A percentile compares a stretch with the other conserved stretches of the same genome.
These are phyloP conservation scores for Chlamydotis undulata DNA, from an alignment of 2,113 vertebrate species.

Conservation along the genomic window DNA sequence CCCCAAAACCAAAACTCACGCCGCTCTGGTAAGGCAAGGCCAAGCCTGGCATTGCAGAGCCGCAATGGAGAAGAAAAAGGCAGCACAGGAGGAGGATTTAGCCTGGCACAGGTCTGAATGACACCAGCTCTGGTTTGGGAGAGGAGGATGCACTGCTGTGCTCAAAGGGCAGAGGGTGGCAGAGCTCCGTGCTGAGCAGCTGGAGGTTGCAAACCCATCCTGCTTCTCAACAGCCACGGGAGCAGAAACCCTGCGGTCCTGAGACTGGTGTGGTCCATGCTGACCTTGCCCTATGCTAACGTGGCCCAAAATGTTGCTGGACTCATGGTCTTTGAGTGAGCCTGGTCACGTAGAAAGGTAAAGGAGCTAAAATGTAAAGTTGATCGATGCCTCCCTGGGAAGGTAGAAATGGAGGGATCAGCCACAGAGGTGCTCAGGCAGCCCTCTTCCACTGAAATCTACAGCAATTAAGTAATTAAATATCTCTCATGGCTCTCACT, in stretches of 20 bases:
- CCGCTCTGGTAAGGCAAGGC: too few relatives aligned
- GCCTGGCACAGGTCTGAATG: not conserved
- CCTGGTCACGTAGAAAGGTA: accelerated
- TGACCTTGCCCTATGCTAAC: not conserved
- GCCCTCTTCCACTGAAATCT: not conserved
- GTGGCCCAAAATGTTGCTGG: accelerated
- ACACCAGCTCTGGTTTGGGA: not conserved
- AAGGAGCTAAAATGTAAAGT: not conserved
- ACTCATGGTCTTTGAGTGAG: accelerated
- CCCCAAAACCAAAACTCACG: not conserved
- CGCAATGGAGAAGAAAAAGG: too few relatives aligned
- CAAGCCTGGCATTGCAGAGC: not conserved
- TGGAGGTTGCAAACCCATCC: not conserved
- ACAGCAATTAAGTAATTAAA: not conserved
- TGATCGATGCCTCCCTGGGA: too few relatives aligned
- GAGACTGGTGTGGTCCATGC: accelerated
- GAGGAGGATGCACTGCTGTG: not conserved
- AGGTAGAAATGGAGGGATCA: not conserved
- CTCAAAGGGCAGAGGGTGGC: not conserved
- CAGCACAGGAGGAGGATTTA: not conserved
- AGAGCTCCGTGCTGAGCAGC: not conserved
- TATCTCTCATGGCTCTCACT: accelerated
- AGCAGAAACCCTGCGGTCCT: not conserved
- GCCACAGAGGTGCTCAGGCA: not conserved
- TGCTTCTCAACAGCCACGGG: not conserved